Evolutionary conservation across 2,797 vertebrate genomes (phyloP).

Genomic region (Halcyon smyrnensis): DNA sequence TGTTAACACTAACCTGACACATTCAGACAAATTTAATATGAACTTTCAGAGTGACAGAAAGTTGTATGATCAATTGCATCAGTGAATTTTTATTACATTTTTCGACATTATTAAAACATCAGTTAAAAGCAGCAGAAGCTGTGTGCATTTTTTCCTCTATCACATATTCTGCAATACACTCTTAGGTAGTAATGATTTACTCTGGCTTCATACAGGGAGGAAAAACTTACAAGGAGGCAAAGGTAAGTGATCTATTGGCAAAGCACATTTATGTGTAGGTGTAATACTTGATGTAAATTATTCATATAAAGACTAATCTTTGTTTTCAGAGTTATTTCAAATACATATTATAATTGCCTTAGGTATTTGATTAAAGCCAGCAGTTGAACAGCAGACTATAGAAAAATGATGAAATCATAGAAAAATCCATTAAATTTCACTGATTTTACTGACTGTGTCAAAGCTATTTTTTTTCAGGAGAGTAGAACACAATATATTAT

Average conservation of each 20-base stretch:
- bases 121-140: neutral
- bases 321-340: constrained; percentile 14
- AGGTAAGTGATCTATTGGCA: neutral
- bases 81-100: neutral
- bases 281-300: neutral
- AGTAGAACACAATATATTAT: neutral
- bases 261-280: neutral
- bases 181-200: neutral
- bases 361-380: neutral
- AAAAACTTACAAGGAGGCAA: neutral
- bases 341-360: neutral
- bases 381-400: neutral
- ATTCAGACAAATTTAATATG: neutral
- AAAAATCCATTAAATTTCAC: neutral
- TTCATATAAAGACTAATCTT: neutral
- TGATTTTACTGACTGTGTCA: neutral
- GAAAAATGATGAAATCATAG: neutral
- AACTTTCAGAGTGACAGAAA: neutral
- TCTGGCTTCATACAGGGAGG: neutral
- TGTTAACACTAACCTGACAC: neutral
- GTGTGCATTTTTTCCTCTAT: neutral
- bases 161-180: neutral
- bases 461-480: neutral
- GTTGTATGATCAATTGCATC: neutral
- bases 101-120: neutral